Conservation (phyloP, 2,797 vertebrate species). For the Odontamblyopus lacepedii region DNA sequence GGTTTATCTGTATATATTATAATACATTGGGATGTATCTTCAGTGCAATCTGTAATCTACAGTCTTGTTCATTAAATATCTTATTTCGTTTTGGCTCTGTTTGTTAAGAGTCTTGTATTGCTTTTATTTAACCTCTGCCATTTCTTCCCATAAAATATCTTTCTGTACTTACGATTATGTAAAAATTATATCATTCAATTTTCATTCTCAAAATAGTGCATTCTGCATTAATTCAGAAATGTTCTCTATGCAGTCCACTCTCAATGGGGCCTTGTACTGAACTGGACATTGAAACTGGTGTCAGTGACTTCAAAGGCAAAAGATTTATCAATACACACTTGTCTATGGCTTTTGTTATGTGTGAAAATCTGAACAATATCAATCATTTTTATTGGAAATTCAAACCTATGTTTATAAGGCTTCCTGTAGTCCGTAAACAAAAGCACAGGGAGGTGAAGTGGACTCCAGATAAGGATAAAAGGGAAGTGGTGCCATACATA, state of each 20-base stretch:
- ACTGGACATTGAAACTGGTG: slow-evolving; percentile 27
- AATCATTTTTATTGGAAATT: slow-evolving; percentile 9
- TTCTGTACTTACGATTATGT: neutral
- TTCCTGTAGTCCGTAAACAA: neutral
- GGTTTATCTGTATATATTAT: neutral
- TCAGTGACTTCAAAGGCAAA: slow-evolving; percentile 28
- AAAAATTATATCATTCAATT: too few species aligned
- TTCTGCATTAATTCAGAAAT: slow-evolving; percentile 33
- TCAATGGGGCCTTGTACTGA: slow-evolving; percentile 42
- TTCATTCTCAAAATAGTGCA: neutral
- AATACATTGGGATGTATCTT: too few species aligned
- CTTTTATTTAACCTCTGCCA: neutral
- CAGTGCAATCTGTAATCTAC: too few species aligned
- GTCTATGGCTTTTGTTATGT: neutral
- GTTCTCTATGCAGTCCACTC: slow-evolving; percentile 21
- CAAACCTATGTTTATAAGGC: slow-evolving; percentile 9
- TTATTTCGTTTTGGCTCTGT: too few species aligned
- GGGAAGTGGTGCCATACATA: slow-evolving; percentile 58
- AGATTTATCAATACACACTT: slow-evolving; percentile 16
- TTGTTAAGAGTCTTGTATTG: neutral
- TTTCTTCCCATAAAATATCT: neutral
- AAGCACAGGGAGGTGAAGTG: slow-evolving; percentile 8
- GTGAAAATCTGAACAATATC: neutral
- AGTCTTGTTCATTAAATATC: too few species aligned
- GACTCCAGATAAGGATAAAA: slow-evolving; percentile 10